phyloP scores from a whole-genome alignment of 1,140 invertebrate genomes.

The Oryctes rhinoceros region DNA sequence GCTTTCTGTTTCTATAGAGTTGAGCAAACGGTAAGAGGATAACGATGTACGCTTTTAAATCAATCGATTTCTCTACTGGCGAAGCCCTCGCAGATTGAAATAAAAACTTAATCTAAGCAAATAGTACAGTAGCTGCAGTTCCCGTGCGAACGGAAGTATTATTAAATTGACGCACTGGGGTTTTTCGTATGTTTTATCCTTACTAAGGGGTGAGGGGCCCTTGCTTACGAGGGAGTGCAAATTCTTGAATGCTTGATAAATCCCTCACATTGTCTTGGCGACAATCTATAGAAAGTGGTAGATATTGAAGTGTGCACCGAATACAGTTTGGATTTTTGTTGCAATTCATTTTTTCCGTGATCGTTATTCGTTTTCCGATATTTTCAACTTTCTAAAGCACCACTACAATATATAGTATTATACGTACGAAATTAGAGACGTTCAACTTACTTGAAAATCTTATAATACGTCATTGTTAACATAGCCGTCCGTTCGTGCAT shows the following conservation, averaged over 20 bases:
- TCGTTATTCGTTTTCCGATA: too few species aligned
- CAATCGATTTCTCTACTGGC: conserved; percentile 19
- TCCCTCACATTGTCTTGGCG: neutral
- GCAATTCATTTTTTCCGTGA: too few species aligned
- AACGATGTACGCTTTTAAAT: conserved; percentile 38
- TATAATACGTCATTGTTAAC: too few species aligned
- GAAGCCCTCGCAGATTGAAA: conserved; percentile 24
- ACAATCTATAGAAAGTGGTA: neutral
- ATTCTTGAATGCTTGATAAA: neutral
- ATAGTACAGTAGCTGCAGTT: conserved; percentile 37
- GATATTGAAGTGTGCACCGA: neutral
- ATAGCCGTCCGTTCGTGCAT: too few species aligned
- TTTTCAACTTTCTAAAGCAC: too few species aligned
- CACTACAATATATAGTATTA: too few species aligned
- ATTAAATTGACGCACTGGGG: conserved; percentile 40
- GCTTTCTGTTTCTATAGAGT: neutral
- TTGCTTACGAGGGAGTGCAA: conserved; percentile 3
- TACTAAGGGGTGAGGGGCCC: neutral
- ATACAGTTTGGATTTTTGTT: neutral
- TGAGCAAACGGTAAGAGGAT: neutral
- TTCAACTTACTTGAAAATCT: too few species aligned
- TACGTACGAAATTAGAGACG: too few species aligned
- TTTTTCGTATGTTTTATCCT: conserved; percentile 22
- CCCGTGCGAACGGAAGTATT: conserved; percentile 30
- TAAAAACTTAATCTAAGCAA: conserved; percentile 38